Percentiles rank a stretch among this genome's conserved stretches.
These are phyloP conservation scores for Papilio polytes DNA, from an alignment of 1,140 invertebrate species.

Conservation along the genomic window DNA sequence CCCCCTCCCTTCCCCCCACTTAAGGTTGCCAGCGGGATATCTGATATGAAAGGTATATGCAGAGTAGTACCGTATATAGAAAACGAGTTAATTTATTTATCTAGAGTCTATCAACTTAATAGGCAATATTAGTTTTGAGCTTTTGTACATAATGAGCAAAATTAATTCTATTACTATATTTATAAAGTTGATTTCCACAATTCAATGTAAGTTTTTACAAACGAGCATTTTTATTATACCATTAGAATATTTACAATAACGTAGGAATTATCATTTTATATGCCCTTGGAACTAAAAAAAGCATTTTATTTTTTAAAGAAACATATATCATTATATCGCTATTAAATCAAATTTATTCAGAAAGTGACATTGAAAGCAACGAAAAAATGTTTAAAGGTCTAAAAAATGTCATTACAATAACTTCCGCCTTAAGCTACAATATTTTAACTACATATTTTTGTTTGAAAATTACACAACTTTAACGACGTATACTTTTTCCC, in stretches of 20 bases:
- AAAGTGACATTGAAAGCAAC: neutral
- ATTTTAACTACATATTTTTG: neutral
- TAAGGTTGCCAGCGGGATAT: constrained; percentile 11
- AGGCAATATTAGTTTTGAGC: constrained; percentile 25
- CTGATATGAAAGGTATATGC: constrained; percentile 13
- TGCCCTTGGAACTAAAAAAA: neutral
- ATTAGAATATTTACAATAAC: neutral
- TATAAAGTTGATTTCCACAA: neutral
- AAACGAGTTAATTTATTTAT: constrained; percentile 37
- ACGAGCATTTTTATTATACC: neutral
- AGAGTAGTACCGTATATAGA: constrained; percentile 27
- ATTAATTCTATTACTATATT: neutral
- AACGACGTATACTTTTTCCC: neutral
- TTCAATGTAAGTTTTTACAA: neutral
- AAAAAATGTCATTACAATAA: neutral
- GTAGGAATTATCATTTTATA: neutral
- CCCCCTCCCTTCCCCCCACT: neutral
- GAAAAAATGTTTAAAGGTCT: neutral
- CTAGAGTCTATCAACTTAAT: neutral
- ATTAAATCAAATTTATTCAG: neutral
- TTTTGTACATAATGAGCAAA: neutral
- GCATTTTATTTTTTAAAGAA: neutral
- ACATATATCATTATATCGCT: neutral
- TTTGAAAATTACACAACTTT: neutral
- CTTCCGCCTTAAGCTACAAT: neutral